These are phyloP conservation scores for Perizoma affinitatum DNA, from an alignment of 2,888 invertebrate genomes.

Conservation along the genomic window DNA sequence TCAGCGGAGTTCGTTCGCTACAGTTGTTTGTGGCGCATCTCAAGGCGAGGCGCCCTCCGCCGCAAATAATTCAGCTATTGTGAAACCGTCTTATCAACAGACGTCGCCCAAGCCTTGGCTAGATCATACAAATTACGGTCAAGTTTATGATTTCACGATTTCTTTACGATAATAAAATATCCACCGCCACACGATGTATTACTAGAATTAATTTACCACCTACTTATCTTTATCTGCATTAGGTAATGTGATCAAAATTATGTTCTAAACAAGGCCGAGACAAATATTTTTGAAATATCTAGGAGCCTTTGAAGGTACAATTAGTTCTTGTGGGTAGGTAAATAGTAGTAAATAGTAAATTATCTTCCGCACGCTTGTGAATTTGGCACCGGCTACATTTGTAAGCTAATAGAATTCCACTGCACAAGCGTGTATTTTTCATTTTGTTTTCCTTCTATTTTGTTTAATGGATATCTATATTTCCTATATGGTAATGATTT, in stretches of 20 bases:
- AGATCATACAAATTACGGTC: slow-evolving; percentile 83
- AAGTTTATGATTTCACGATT: slow-evolving; percentile 81
- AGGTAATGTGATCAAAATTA: slow-evolving; percentile 27
- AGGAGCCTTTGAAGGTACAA: not conserved
- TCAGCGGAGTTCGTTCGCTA: slow-evolving; percentile 69
- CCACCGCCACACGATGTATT: slow-evolving; percentile 43
- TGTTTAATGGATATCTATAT: not conserved
- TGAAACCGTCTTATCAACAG: slow-evolving; percentile 78
- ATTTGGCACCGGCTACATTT: not conserved
- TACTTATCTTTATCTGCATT: slow-evolving; percentile 38
- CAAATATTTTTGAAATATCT: slow-evolving; percentile 4
- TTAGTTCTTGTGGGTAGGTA: not conserved
- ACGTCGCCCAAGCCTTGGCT: slow-evolving; percentile 71
- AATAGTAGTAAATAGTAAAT: not conserved
- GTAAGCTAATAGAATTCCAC: slow-evolving; percentile 5
- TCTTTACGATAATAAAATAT: slow-evolving; percentile 67
- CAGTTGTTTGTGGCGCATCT: slow-evolving; percentile 81
- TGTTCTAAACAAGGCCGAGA: slow-evolving; percentile 19
- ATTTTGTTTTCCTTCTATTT: slow-evolving; percentile 3
- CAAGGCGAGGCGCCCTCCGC: slow-evolving; percentile 75
- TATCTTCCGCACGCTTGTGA: not conserved
- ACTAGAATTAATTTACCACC: slow-evolving; percentile 28
- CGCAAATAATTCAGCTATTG: slow-evolving; percentile 84
- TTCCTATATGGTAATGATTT: slow-evolving; percentile 21
- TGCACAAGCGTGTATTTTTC: slow-evolving; percentile 5